phyloP scores from a whole-genome alignment of 1,140 invertebrate genomes.

The Musca domestica region DNA sequence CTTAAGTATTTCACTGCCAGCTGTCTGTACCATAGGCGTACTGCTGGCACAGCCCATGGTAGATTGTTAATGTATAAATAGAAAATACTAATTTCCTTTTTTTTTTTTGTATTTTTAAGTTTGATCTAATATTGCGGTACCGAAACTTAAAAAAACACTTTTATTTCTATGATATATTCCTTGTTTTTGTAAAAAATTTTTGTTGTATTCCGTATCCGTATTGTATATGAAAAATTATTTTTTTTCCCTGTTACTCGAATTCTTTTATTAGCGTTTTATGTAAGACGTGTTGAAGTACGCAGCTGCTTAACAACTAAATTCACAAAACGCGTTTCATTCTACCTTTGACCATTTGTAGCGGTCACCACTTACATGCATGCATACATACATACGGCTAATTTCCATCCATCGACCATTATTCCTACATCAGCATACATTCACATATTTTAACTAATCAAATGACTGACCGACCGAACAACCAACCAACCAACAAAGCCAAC shows the following conservation, averaged over 20 bases:
- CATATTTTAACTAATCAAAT: background rate
- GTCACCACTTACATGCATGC: background rate
- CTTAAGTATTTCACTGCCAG: conserved; percentile 51
- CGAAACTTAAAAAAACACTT: too few relatives aligned
- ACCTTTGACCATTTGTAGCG: background rate
- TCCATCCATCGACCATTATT: background rate
- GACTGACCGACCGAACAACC: too few relatives aligned
- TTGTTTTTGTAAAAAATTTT: background rate
- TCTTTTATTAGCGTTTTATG: background rate
- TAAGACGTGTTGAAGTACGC: conserved; percentile 13
- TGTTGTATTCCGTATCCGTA: background rate
- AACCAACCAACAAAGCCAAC: background rate
- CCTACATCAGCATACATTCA: background rate
- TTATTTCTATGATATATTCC: too few relatives aligned
- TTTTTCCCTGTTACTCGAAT: background rate
- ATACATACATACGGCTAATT: background rate
- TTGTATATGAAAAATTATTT: background rate
- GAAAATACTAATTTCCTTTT: background rate
- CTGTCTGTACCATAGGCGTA: conserved; percentile 50
- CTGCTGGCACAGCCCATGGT: conserved; percentile 52
- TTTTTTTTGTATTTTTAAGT: too few relatives aligned
- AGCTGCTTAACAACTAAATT: conserved; percentile 11
- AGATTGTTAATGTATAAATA: background rate
- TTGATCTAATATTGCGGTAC: too few relatives aligned
- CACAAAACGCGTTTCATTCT: conserved; percentile 6